Evolutionary conservation across 2,797 vertebrate genomes (phyloP).

Genomic region (Premnoplex brunnescens): DNA sequence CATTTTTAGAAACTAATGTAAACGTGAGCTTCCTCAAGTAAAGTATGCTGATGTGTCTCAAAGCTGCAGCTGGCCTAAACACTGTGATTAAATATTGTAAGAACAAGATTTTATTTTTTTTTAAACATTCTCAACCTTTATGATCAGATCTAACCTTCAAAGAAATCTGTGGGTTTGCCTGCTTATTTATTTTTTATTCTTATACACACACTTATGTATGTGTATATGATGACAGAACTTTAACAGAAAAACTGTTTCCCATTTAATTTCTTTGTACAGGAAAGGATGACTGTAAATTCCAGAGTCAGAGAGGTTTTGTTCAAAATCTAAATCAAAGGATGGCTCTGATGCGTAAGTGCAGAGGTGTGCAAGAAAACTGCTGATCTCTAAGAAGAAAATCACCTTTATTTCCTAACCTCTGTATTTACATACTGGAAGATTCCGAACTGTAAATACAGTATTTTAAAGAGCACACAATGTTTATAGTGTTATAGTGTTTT

Average conservation of each 20-base stretch:
- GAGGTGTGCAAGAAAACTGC: not conserved
- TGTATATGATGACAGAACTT: not conserved
- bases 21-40: conserved; percentile 9
- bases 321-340: not conserved
- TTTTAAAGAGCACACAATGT: not conserved
- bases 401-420: not conserved
- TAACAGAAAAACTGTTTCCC: not conserved
- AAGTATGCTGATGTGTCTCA: not conserved
- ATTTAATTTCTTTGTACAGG: not conserved
- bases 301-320: not conserved
- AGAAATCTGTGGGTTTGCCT: not conserved
- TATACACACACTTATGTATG: not conserved
- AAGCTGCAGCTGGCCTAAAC: not conserved
- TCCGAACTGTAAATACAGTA: not conserved
- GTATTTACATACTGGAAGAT: not conserved
- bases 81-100: not conserved
- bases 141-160: not conserved
- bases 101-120: not conserved
- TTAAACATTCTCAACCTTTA: not conserved
- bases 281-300: not conserved
- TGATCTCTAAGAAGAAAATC: not conserved
- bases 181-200: not conserved
- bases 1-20: not conserved
- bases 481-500: not conserved
- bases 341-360: not conserved